phyloP scores from a whole-genome alignment of 2,113 vertebrate species.

The Microtus ochrogaster region DNA sequence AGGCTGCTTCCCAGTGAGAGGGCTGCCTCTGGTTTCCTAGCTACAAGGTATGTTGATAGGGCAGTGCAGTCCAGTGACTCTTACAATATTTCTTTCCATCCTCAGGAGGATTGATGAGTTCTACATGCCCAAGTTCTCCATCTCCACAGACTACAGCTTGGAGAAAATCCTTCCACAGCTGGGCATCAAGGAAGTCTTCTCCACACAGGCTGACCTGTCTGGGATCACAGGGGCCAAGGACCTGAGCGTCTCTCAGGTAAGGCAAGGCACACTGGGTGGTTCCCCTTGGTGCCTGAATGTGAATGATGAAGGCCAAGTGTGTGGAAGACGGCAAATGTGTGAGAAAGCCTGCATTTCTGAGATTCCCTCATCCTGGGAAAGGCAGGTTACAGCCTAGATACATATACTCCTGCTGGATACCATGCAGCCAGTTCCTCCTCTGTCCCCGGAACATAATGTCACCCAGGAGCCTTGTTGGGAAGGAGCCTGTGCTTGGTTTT shows the following conservation, averaged over 20 bases:
- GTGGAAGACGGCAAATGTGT: no score
- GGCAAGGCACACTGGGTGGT: not conserved
- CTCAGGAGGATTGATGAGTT: not conserved
- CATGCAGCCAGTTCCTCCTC: no score
- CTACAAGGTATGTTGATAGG: accelerated
- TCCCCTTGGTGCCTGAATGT: not conserved
- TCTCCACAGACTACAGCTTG: not conserved
- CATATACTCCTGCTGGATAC: no score
- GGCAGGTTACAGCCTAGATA: no score
- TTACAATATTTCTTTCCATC: not conserved
- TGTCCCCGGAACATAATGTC: accelerated
- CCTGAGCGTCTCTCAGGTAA: not conserved
- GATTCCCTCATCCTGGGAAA: no score
- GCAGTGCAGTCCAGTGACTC: accelerated
- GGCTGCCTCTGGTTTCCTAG: accelerated
- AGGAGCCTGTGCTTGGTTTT: not conserved
- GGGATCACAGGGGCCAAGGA: not conserved
- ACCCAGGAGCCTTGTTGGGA: no score
- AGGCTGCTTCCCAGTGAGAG: accelerated
- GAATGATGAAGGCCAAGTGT: not conserved
- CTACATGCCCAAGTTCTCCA: conserved; percentile 57
- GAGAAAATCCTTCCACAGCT: accelerated
- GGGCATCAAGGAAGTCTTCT: conserved; percentile 39
- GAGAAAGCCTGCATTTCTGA: not conserved
- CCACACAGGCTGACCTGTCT: not conserved